A percentile compares a stretch with the other conserved stretches of the same genome.
Evolutionary conservation across 1,140 invertebrate genomes (phyloP).

Genomic region (Penaeus japonicus): DNA sequence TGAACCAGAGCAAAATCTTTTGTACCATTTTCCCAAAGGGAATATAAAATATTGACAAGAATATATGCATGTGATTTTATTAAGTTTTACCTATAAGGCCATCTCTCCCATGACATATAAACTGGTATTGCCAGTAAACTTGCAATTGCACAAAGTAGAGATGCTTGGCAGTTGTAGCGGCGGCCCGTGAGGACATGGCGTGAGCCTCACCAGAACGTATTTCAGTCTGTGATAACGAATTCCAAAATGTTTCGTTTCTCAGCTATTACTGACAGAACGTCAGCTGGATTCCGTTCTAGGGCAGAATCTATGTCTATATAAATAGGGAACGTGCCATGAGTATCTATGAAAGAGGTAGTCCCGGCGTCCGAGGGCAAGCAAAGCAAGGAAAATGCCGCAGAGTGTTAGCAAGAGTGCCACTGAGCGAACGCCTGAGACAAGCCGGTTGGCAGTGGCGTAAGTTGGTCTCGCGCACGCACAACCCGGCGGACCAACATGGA

Average conservation of each 20-base stretch:
- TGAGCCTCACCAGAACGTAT: background rate
- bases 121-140: slow-evolving; percentile 17
- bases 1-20: too few species aligned
- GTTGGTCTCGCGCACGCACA: slow-evolving; percentile 21
- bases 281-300: background rate
- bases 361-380: background rate
- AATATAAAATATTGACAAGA: too few species aligned
- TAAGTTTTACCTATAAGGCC: too few species aligned
- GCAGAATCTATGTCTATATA: background rate
- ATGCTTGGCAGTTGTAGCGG: slow-evolving; percentile 24
- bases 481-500: slow-evolving; percentile 8
- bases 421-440: slow-evolving; percentile 4
- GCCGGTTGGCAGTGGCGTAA: slow-evolving; percentile 35
- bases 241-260: background rate
- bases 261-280: background rate
- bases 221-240: background rate
- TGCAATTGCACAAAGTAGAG: slow-evolving; percentile 27
- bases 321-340: background rate
- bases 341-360: background rate
- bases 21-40: too few species aligned
- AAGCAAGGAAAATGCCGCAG: background rate
- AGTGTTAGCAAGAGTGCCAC: background rate
- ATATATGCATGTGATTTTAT: too few species aligned
- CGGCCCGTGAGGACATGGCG: slow-evolving; percentile 29
- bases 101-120: background rate